Evolutionary conservation across 2,797 vertebrate species (phyloP).

Genomic region (Pipistrellus kuhlii): DNA sequence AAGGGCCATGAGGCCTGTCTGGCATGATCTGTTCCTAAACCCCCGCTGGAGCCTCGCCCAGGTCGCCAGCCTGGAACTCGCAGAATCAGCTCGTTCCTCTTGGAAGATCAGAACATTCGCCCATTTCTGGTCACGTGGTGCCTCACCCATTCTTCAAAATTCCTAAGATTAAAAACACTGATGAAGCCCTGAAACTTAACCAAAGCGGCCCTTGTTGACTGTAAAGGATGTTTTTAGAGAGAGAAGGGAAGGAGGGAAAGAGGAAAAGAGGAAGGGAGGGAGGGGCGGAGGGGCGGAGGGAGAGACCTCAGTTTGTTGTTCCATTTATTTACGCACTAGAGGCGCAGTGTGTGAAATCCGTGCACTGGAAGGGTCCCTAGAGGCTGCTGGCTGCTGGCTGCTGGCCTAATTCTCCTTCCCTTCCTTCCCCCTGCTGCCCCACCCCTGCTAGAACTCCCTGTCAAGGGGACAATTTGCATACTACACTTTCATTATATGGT

Average conservation of each 20-base stretch:
- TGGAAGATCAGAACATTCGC: conserved; percentile 34
- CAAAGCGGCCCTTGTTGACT: neutral
- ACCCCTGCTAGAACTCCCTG: too few species aligned
- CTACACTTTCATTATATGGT: too few species aligned
- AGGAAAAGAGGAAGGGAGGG: too few species aligned
- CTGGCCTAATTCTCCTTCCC: too few species aligned
- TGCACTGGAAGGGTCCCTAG: too few species aligned
- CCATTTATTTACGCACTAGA: neutral
- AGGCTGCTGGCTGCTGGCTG: too few species aligned
- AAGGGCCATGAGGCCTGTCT: neutral
- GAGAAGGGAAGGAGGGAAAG: neutral
- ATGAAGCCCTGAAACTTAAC: neutral
- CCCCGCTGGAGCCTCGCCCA: neutral
- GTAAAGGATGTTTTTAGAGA: neutral
- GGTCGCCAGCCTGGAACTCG: neutral
- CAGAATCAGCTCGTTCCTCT: neutral
- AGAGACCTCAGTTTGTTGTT: neutral
- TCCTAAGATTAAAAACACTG: conserved; percentile 3
- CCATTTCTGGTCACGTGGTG: conserved; percentile 19
- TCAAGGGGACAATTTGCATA: too few species aligned
- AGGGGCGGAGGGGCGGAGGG: accelerated
- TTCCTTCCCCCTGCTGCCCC: too few species aligned
- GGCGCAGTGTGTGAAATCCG: too few species aligned
- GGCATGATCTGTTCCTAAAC: neutral
- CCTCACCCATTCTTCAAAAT: neutral